A percentile compares a stretch with the other conserved stretches of the same genome.
Conservation (phyloP, 2,888 invertebrate genomes). For the Podotricha telesiphe region DNA sequence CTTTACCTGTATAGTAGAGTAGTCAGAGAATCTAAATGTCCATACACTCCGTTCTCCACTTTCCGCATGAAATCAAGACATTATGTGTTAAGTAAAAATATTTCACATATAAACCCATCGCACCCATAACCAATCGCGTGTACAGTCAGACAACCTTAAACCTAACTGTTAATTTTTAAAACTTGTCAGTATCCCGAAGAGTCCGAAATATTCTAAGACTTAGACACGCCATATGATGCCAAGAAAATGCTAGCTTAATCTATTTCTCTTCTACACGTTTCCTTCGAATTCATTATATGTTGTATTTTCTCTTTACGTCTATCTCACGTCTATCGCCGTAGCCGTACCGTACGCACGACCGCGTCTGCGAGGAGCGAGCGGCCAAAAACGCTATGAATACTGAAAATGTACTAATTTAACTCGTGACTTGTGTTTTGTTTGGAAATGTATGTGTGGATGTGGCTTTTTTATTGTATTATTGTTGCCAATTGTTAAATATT, state of each 20-base stretch:
- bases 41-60: neutral
- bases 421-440: conserved; percentile 51
- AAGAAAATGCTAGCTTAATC: too few species aligned
- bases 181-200: too few species aligned
- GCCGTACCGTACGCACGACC: conserved; percentile 29
- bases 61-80: too few species aligned
- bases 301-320: conserved; percentile 10
- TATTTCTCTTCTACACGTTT: neutral
- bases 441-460: conserved; percentile 38
- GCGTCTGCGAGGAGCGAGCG: conserved; percentile 57
- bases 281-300: conserved; percentile 1
- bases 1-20: too few species aligned
- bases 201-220: too few species aligned
- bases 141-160: too few species aligned
- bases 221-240: too few species aligned
- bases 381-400: conserved; percentile 64
- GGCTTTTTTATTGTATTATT: conserved; percentile 22
- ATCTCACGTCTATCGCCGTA: neutral
- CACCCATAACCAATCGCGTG: too few species aligned
- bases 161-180: too few species aligned
- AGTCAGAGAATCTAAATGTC: neutral
- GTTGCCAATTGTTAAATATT: too few species aligned
- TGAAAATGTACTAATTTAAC: conserved; percentile 68
- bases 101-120: too few species aligned
- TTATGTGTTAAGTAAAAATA: too few species aligned